Percentiles rank a stretch among this genome's conserved stretches.
Conservation (phyloP, 2,113 vertebrate genomes). For the Sclerurus mexicanus region DNA sequence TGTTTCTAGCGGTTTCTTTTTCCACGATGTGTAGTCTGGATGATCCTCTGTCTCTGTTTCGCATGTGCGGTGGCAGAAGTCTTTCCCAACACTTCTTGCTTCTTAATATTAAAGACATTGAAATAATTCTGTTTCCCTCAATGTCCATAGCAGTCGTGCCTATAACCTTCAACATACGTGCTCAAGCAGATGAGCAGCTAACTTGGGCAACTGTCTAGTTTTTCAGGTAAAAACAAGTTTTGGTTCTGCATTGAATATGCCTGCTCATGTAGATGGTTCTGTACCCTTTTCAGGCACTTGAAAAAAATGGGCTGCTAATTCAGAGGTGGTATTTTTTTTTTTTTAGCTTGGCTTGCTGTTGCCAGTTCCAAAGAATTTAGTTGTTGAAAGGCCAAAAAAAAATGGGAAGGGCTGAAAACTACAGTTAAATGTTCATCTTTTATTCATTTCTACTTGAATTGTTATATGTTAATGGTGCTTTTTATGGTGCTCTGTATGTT, state of each 20-base stretch:
- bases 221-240: neutral
- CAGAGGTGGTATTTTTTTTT: neutral
- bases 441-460: neutral
- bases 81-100: too few species aligned
- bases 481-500: neutral
- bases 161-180: neutral
- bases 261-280: neutral
- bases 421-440: neutral
- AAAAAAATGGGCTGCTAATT: neutral
- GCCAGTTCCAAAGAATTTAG: neutral
- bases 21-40: too few species aligned
- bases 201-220: neutral
- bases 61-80: too few species aligned
- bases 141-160: neutral
- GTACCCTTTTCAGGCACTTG: neutral
- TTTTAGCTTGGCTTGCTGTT: neutral
- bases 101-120: neutral
- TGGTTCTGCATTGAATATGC: neutral
- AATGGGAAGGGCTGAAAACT: neutral
- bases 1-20: too few species aligned
- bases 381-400: neutral
- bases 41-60: too few species aligned
- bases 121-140: neutral
- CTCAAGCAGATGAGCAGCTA: neutral
- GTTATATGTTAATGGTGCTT: neutral